phyloP scores from a whole-genome alignment of 2,888 invertebrate species.

The Drosophila mayaguana region DNA sequence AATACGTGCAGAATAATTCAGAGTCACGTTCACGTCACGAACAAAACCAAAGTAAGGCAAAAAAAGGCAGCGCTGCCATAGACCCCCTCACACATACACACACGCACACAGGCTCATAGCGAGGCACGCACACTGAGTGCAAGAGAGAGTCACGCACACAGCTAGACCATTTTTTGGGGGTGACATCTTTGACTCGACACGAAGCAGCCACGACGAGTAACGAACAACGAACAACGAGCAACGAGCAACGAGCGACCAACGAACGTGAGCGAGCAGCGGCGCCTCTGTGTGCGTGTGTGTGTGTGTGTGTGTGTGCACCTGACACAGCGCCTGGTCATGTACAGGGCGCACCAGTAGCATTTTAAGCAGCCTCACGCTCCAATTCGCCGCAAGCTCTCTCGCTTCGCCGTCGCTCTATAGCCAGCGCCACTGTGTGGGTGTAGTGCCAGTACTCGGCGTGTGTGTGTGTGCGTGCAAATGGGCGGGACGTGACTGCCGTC shows the following conservation, averaged over 20 bases:
- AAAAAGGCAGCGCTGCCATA: conserved; percentile 69
- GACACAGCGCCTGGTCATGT: conserved; percentile 84
- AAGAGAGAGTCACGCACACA: conserved; percentile 49
- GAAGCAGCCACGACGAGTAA: conserved; percentile 47
- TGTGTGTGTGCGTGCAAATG: conserved; percentile 84
- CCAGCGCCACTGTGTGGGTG: conserved; percentile 38
- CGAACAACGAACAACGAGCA: conserved; percentile 11
- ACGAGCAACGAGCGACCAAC: conserved; percentile 31
- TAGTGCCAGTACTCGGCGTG: conserved; percentile 14
- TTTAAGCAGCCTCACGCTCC: conserved; percentile 86
- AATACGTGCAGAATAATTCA: conserved; percentile 85
- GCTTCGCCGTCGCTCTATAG: conserved; percentile 30
- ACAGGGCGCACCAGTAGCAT: conserved; percentile 85
- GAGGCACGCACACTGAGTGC: conserved; percentile 17
- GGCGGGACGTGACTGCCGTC: conserved; percentile 86
- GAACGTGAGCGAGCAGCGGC: conserved; percentile 55
- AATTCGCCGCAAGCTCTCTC: conserved; percentile 65
- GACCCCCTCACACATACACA: conserved; percentile 33
- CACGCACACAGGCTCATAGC: conserved; percentile 3
- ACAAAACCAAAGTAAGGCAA: conserved; percentile 84
- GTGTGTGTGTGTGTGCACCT: conserved; percentile 78
- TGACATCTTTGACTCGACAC: conserved; percentile 81
- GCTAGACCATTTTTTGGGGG: conserved; percentile 73
- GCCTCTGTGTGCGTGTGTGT: conserved; percentile 39
- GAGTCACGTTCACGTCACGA: conserved; percentile 85